Percentiles rank a stretch among this genome's conserved stretches.
Evolutionary conservation across 2,113 vertebrate species (phyloP).

Genomic region (Otolemur garnettii): DNA sequence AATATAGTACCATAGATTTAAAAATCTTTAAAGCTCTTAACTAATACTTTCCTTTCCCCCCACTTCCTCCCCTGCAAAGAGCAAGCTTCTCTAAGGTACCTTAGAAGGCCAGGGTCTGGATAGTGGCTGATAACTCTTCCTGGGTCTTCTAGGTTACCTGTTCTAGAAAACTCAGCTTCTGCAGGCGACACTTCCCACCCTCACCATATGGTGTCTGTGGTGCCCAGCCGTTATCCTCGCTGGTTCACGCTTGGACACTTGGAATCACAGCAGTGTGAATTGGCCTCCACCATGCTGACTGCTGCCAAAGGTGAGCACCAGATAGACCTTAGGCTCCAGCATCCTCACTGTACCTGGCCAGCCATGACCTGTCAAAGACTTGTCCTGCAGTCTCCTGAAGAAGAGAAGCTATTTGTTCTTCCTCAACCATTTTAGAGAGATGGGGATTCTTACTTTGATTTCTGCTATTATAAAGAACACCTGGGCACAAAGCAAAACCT

Average conservation of each 20-base stretch:
- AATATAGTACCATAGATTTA: slow-evolving; percentile 47
- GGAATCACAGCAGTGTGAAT: slow-evolving; percentile 99
- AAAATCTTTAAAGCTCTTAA: slow-evolving; percentile 61
- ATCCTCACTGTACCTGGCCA: not conserved
- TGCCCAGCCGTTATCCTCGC: slow-evolving; percentile 96
- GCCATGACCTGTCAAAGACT: not conserved
- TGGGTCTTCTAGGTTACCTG: slow-evolving; percentile 92
- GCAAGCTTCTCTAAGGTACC: slow-evolving; percentile 32
- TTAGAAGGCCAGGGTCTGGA: not conserved
- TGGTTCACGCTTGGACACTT: slow-evolving; percentile 99
- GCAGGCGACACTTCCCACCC: slow-evolving; percentile 94
- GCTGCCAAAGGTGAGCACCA: slow-evolving; percentile 93
- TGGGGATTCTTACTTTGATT: slow-evolving; percentile 42
- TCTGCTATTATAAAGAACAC: slow-evolving; percentile 37
- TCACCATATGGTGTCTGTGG: slow-evolving; percentile 97
- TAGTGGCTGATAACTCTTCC: slow-evolving; percentile 71
- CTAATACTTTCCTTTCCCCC: slow-evolving; percentile 52
- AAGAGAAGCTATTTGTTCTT: slow-evolving; percentile 35
- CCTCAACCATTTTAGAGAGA: slow-evolving; percentile 10
- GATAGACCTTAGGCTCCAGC: not conserved
- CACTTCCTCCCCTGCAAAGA: slow-evolving; percentile 62
- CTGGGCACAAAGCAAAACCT: slow-evolving; percentile 34
- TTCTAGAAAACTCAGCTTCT: slow-evolving; percentile 95
- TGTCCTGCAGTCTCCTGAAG: slow-evolving; percentile 4
- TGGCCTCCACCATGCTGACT: slow-evolving; percentile 99